Evolutionary conservation across 2,888 invertebrate species (phyloP).

Genomic region (Aphidius colemani): DNA sequence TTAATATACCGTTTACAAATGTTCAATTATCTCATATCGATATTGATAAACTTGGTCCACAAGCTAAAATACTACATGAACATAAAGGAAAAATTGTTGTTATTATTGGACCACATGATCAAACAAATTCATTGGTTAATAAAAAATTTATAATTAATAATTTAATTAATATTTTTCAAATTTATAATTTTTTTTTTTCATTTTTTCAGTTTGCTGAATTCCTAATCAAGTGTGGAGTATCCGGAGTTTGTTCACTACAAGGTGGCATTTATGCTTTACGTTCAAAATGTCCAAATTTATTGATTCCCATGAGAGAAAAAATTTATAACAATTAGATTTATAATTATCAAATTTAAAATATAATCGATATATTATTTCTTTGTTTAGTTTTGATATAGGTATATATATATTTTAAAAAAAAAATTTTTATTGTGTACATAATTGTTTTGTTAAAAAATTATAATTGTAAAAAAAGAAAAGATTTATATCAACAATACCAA

Average conservation of each 20-base stretch:
- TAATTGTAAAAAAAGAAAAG: too few species aligned
- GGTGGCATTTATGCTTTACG: slow-evolving; percentile 83
- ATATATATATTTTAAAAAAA: slow-evolving; percentile 1
- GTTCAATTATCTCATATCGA: slow-evolving; percentile 74
- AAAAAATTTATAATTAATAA: neutral
- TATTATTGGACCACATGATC: slow-evolving; percentile 78
- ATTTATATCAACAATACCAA: neutral
- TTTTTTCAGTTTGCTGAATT: slow-evolving; percentile 80
- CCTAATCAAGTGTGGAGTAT: slow-evolving; percentile 77
- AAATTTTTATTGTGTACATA: neutral
- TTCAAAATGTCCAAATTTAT: slow-evolving; percentile 69
- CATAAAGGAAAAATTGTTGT: slow-evolving; percentile 73
- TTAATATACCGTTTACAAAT: slow-evolving; percentile 87
- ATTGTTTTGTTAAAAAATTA: slow-evolving; percentile 2
- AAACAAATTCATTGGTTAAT: slow-evolving; percentile 74
- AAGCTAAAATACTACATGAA: slow-evolving; percentile 66
- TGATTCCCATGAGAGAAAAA: slow-evolving; percentile 45
- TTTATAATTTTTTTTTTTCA: slow-evolving; percentile 40
- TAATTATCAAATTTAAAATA: neutral
- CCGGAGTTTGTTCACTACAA: slow-evolving; percentile 83
- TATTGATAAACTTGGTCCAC: slow-evolving; percentile 72
- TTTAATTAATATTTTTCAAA: neutral
- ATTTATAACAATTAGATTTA: neutral
- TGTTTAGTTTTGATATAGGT: neutral
- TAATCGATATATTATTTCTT: neutral